Conservation (phyloP, 2,888 invertebrate species). For the Drosophila yooni region DNA sequence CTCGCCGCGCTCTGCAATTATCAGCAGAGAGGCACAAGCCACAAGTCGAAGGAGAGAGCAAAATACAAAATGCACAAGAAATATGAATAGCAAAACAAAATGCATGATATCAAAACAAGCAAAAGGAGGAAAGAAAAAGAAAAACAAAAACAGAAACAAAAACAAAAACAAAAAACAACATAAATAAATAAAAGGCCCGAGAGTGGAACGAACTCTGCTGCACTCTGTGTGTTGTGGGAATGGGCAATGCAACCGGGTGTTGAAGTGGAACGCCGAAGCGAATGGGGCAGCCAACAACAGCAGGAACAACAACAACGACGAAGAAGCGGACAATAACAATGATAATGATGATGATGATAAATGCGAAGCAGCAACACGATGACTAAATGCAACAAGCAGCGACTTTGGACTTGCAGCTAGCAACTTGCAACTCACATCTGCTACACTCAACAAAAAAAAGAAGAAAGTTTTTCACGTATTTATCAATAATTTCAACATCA, state of each 20-base stretch:
- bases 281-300: slow-evolving; percentile 46
- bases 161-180: slow-evolving; percentile 26
- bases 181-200: slow-evolving; percentile 42
- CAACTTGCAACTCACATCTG: slow-evolving; percentile 46
- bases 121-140: slow-evolving; percentile 2
- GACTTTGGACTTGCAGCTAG: slow-evolving; percentile 60
- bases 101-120: slow-evolving; percentile 76
- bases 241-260: slow-evolving; percentile 69
- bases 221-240: slow-evolving; percentile 75
- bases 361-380: slow-evolving; percentile 52
- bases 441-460: not conserved
- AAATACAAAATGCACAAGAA: slow-evolving; percentile 83
- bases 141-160: slow-evolving; percentile 18
- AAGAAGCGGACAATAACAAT: slow-evolving; percentile 14
- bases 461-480: not conserved
- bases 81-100: slow-evolving; percentile 80
- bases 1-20: slow-evolving; percentile 61
- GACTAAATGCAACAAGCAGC: slow-evolving; percentile 77
- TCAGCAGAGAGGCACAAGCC: slow-evolving; percentile 27
- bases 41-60: slow-evolving; percentile 58
- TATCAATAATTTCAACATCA: not conserved
- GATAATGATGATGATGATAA: slow-evolving; percentile 12
- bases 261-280: slow-evolving; percentile 69
- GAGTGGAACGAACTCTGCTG: slow-evolving; percentile 82
- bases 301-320: not conserved